phyloP scores from a whole-genome alignment of 1,140 invertebrate genomes.

The Meteorus sp. region DNA sequence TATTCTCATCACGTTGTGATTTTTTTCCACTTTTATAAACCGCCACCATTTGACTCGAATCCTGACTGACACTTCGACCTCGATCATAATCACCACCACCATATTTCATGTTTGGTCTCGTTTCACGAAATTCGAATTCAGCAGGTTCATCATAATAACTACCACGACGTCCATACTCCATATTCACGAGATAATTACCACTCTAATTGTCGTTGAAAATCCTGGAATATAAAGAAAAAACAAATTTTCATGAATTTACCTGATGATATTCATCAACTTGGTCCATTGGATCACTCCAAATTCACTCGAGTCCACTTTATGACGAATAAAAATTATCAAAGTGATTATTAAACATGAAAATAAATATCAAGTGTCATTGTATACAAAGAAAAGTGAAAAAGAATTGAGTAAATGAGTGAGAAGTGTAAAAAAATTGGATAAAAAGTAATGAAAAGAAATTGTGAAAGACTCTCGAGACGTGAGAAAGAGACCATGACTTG shows the following conservation, averaged over 20 bases:
- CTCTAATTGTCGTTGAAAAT: background rate
- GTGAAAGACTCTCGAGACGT: conserved; percentile 22
- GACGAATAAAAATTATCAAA: too few relatives aligned
- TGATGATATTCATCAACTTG: too few relatives aligned
- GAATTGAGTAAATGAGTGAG: background rate
- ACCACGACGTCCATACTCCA: background rate
- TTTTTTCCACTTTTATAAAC: conserved; percentile 3
- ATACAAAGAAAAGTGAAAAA: background rate
- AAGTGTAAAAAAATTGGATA: too few relatives aligned
- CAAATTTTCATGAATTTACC: background rate
- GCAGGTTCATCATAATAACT: background rate
- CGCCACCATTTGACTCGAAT: conserved; percentile 18
- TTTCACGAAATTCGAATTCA: background rate
- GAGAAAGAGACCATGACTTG: conserved; percentile 34
- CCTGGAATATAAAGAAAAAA: background rate
- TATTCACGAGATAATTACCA: background rate
- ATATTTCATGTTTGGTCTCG: background rate
- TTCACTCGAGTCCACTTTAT: too few relatives aligned
- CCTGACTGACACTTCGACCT: conserved; percentile 3
- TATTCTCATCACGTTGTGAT: background rate
- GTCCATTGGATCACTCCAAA: too few relatives aligned
- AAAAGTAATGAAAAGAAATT: conserved; percentile 15
- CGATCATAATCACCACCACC: too few relatives aligned
- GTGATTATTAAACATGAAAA: too few relatives aligned
- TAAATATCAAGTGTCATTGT: background rate